phyloP scores from a whole-genome alignment of 2,888 invertebrate genomes.

The Xiphydria camelus region DNA sequence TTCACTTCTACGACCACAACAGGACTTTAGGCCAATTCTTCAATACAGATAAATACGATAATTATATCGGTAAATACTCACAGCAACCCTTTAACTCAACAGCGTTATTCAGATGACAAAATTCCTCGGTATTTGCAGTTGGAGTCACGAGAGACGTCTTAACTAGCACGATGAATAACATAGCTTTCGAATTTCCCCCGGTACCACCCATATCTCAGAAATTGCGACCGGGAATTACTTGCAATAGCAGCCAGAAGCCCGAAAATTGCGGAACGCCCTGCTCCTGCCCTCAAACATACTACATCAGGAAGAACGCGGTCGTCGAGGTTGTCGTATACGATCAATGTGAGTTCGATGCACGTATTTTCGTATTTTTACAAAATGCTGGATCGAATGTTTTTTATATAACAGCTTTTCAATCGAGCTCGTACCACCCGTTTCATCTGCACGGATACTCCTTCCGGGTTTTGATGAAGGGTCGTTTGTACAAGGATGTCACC shows the following conservation, averaged over 20 bases:
- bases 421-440: conserved; percentile 85
- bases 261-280: conserved; percentile 78
- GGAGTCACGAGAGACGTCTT: not conserved
- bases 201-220: conserved; percentile 79
- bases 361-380: not conserved
- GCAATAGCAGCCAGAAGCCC: conserved; percentile 80
- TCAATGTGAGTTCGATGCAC: conserved; percentile 65
- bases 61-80: too few relatives aligned
- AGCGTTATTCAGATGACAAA: conserved; percentile 44
- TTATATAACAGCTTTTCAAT: conserved; percentile 77
- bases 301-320: conserved; percentile 77
- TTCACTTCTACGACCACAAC: conserved; percentile 65
- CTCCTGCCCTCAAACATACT: conserved; percentile 83
- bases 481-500: conserved; percentile 75
- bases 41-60: too few relatives aligned
- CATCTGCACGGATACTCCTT: conserved; percentile 84
- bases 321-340: conserved; percentile 86
- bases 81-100: too few relatives aligned
- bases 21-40: conserved; percentile 78
- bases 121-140: not conserved
- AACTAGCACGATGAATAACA: conserved; percentile 67
- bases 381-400: too few relatives aligned
- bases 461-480: conserved; percentile 82
- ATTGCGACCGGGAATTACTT: conserved; percentile 77
- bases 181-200: conserved; percentile 77